phyloP scores from a whole-genome alignment of 2,888 invertebrate genomes.

The Disparrhopalites patrizii region DNA sequence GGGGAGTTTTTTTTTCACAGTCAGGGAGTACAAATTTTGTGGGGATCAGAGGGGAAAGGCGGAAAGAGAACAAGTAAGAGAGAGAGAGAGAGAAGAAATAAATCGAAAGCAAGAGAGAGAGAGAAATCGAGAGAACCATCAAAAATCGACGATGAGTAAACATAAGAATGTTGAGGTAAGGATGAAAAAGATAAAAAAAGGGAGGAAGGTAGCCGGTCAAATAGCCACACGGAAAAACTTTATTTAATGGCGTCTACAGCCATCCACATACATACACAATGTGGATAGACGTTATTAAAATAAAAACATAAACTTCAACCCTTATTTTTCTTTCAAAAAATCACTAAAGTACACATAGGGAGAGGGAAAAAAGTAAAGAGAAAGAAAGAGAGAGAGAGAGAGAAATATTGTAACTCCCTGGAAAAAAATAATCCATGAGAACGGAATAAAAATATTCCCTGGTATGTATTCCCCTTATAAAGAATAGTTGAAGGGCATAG shows the following conservation, averaged over 20 bases:
- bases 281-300: constrained; percentile 12
- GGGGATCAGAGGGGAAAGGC: too few species aligned
- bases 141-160: constrained; percentile 26
- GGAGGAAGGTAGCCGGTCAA: constrained; percentile 21
- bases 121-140: constrained; percentile 17
- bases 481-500: too few species aligned
- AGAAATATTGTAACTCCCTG: not conserved
- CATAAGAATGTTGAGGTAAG: not conserved
- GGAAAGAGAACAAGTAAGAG: too few species aligned
- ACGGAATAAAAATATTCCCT: too few species aligned
- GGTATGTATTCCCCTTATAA: too few species aligned
- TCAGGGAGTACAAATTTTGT: too few species aligned
- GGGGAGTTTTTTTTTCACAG: too few species aligned
- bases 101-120: not conserved
- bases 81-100: too few species aligned
- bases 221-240: constrained; percentile 20
- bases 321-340: not conserved
- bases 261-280: not conserved
- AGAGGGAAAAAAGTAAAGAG: too few species aligned
- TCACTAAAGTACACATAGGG: constrained; percentile 15
- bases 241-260: not conserved
- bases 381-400: constrained; percentile 8
- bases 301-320: constrained; percentile 18
- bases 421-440: too few species aligned
- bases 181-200: constrained; percentile 10